Conservation (phyloP, 1,140 invertebrate species). For the Conus ventricosus region DNA sequence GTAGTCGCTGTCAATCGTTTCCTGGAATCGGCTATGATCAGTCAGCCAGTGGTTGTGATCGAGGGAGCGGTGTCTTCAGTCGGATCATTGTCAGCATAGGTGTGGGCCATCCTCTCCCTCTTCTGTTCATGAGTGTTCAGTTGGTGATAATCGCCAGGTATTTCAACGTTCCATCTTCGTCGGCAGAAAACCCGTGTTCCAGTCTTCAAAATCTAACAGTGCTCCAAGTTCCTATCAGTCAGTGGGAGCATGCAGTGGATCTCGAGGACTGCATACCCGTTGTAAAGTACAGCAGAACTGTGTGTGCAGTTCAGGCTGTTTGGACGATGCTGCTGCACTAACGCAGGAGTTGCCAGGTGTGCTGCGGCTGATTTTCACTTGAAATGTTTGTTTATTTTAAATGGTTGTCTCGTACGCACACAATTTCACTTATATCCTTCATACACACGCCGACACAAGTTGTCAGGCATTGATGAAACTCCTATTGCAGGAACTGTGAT, state of each 20-base stretch:
- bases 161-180: not conserved
- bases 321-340: constrained; percentile 31
- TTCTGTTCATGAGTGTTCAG: not conserved
- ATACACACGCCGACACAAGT: too few relatives aligned
- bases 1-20: not conserved
- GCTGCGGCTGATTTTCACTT: constrained; percentile 42
- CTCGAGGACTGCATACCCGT: not conserved
- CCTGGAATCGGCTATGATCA: not conserved
- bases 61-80: not conserved
- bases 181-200: not conserved
- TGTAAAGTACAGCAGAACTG: not conserved
- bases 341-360: constrained; percentile 39
- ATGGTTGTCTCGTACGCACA: too few relatives aligned
- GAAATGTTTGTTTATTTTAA: not conserved
- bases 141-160: not conserved
- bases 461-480: too few relatives aligned
- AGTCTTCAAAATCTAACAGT: not conserved
- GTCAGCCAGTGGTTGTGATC: not conserved
- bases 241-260: not conserved
- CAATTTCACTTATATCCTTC: too few relatives aligned
- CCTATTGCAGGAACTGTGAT: not conserved
- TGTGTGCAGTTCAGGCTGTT: constrained; percentile 12
- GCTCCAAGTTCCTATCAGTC: not conserved
- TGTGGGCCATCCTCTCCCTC: not conserved
- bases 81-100: not conserved